Conservation (phyloP, 2,113 vertebrate genomes). For the Calypte anna region DNA sequence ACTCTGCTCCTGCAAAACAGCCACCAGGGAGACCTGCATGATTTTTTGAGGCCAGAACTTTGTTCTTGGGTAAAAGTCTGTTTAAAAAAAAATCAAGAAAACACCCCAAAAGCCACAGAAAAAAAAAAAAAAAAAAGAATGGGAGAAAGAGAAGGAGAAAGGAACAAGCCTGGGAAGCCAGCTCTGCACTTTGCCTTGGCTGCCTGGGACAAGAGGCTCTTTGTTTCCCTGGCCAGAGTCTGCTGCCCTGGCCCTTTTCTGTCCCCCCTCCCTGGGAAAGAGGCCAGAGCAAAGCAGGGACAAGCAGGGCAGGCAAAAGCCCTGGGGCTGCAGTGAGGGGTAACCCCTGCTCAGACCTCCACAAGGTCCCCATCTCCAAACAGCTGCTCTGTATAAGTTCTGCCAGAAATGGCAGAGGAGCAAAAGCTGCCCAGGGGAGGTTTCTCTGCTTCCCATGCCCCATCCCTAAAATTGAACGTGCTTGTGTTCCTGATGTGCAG, state of each 20-base stretch:
- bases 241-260: conserved; percentile 52
- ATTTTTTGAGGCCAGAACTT: background rate
- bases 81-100: background rate
- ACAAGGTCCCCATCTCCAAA: background rate
- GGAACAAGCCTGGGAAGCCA: conserved; percentile 50
- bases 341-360: background rate
- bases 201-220: conserved; percentile 49
- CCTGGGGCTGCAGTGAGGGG: background rate
- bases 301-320: conserved; percentile 2
- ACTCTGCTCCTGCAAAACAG: background rate
- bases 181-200: conserved; percentile 31
- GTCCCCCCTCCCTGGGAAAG: conserved; percentile 47
- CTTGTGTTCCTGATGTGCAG: rapidly evolving
- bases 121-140: background rate
- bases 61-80: conserved; percentile 34
- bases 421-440: background rate
- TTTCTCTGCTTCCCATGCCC: background rate
- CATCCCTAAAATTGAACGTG: background rate
- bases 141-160: conserved; percentile 45
- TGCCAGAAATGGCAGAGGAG: background rate
- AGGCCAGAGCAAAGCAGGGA: conserved; percentile 57
- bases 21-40: background rate
- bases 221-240: conserved; percentile 58
- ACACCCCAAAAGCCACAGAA: background rate
- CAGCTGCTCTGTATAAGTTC: rapidly evolving